Conservation (phyloP, 2,888 invertebrate genomes). For the Lasioglossum oenotherae region DNA sequence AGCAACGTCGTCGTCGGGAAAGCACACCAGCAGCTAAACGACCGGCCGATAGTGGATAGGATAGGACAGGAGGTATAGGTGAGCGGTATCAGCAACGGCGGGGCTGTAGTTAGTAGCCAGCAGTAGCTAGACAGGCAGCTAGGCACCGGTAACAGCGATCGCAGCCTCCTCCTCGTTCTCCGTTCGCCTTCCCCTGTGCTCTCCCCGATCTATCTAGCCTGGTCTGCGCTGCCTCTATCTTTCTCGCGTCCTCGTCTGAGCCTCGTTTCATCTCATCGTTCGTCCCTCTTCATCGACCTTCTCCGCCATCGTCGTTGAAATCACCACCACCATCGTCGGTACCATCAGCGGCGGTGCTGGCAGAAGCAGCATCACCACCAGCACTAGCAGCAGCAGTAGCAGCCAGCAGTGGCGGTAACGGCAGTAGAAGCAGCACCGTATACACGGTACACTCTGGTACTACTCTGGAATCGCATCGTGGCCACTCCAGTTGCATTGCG, state of each 20-base stretch:
- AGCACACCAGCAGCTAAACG: slow-evolving; percentile 19
- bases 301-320: slow-evolving; percentile 76
- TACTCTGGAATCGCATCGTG: slow-evolving; percentile 74
- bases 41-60: background rate
- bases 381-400: slow-evolving; percentile 30
- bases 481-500: slow-evolving; percentile 79
- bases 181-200: slow-evolving; percentile 62
- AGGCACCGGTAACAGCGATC: slow-evolving; percentile 39
- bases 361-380: slow-evolving; percentile 51
- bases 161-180: slow-evolving; percentile 57
- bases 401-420: slow-evolving; percentile 53
- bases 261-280: slow-evolving; percentile 42
- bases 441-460: slow-evolving; percentile 73
- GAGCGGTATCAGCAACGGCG: slow-evolving; percentile 44
- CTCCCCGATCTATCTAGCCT: slow-evolving; percentile 45
- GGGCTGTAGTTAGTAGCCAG: slow-evolving; percentile 38
- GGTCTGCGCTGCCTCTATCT: slow-evolving; percentile 25
- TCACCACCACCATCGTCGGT: slow-evolving; percentile 74
- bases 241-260: slow-evolving; percentile 47
- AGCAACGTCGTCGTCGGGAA: slow-evolving; percentile 52
- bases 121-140: slow-evolving; percentile 52
- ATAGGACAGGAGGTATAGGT: slow-evolving; percentile 13
- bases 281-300: slow-evolving; percentile 61
- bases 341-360: slow-evolving; percentile 64
- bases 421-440: slow-evolving; percentile 51